Base-by-base conservation (phyloP, 2,888 invertebrate species). In the Himalopsyche anomala region DNA sequence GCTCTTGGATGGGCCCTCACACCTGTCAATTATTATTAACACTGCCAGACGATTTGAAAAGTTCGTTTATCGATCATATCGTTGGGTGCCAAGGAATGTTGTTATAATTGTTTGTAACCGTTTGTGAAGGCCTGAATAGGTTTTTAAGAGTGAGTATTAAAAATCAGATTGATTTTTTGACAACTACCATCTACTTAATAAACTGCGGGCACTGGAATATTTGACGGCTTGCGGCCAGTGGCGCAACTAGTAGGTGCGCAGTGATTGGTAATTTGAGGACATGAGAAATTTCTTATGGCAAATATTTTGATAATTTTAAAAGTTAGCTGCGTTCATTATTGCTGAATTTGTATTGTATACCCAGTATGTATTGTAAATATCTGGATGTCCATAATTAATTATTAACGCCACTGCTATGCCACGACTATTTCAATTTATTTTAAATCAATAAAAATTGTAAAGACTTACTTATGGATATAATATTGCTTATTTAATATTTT, bases 11-110 rank as follows among this genome's bases (percentile, higher is more conserved):
- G 62, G 51, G 42, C 54, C 55, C 79, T 82, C 81, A 81, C 83
- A 87, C 83, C 87, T 87, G 87, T 87, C 87, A 87, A 87, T 87
- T 85, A 85, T 85, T 87, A 85, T 87, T 87, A 85, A 83, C 84
- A 80, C 87, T 87, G 85, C 85, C 87, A 80, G 87, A 69, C 85
- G 85, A 83, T 84, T 84, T 86, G 85, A 83, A 84, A 81, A 81
- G 83, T 85, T 80, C 80, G 85, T 83, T 87, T 87, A 85, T 85
- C 83, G 85, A 82, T 80, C 54, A 82, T 82, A 85, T 85, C 85
- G 85, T 80, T 83, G 82, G 83, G 87, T 85, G 84, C 84, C 84
- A 74, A 84, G 84, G 87, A 82, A 84, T 82, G 84, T 82, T 83
- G 83, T 83, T 86, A 81, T 86, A 86, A 83, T 84, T 86, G 84